Percentiles rank a stretch among this genome's conserved stretches.
Conservation (phyloP, 2,797 vertebrate genomes). For the Schizopygopsis pylzovi region DNA sequence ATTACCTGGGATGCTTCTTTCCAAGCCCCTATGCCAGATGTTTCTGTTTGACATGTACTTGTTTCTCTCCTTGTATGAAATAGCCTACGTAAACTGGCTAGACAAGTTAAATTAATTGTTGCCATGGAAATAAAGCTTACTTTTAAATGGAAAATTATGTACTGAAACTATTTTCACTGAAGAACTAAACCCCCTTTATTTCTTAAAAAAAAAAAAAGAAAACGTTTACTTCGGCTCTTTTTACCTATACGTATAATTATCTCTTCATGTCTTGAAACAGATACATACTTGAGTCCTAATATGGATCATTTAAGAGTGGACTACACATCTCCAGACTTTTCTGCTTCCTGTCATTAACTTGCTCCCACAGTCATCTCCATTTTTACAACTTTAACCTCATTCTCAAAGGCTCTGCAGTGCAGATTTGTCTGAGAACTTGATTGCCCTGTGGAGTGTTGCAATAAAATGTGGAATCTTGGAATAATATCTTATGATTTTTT, state of each 20-base stretch:
- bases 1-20: not conserved
- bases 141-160: slow-evolving; percentile 21
- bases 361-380: not conserved
- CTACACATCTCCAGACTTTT: slow-evolving; percentile 21
- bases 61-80: not conserved
- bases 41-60: not conserved
- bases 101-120: not conserved
- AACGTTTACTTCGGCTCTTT: not conserved
- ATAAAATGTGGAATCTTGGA: not conserved
- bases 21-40: not conserved
- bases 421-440: not conserved
- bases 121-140: slow-evolving; percentile 30
- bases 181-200: not conserved
- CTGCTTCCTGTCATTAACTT: slow-evolving; percentile 31
- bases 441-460: not conserved
- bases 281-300: slow-evolving; percentile 20
- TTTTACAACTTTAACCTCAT: not conserved
- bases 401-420: not conserved
- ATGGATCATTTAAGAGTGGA: not conserved
- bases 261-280: slow-evolving; percentile 12
- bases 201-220: not conserved
- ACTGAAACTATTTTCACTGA: not conserved
- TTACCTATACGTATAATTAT: not conserved
- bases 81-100: not conserved
- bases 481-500: slow-evolving; percentile 7